These are phyloP conservation scores for Hydroisotoma schaefferi DNA, from an alignment of 2,888 invertebrate genomes.

Conservation along the genomic window DNA sequence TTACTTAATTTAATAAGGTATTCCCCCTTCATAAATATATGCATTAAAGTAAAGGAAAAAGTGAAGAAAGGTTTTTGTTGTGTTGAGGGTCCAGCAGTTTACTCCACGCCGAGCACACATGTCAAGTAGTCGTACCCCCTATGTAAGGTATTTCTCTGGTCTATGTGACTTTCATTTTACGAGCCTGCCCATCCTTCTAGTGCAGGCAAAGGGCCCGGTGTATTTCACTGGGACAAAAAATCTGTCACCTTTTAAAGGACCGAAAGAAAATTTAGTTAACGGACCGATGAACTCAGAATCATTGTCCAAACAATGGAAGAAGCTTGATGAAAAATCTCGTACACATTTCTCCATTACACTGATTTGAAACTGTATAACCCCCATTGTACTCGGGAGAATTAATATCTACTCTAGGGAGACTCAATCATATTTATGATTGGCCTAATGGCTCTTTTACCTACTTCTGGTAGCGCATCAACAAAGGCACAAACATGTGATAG, in stretches of 20 bases:
- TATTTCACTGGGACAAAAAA: conserved; percentile 34
- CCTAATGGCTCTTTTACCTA: no score
- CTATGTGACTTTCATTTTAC: neutral
- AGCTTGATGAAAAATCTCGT: conserved; percentile 16
- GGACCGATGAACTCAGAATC: conserved; percentile 45
- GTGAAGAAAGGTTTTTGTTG: neutral
- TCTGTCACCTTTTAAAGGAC: conserved; percentile 42
- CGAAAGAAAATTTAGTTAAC: conserved; percentile 39
- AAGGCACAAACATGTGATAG: no score
- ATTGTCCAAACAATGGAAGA: conserved; percentile 1
- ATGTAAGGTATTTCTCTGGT: no score
- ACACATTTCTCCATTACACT: neutral
- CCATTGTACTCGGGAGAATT: neutral
- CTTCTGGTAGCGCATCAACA: no score
- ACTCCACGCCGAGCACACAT: no score
- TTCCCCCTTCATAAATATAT: no score
- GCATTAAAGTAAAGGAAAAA: no score
- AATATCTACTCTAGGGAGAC: neutral
- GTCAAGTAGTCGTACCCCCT: no score
- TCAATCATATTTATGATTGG: no score
- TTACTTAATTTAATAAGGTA: no score
- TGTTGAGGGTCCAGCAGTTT: neutral
- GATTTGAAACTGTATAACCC: neutral
- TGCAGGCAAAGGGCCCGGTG: conserved; percentile 27
- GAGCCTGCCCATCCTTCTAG: neutral